Evolutionary conservation across 2,888 invertebrate genomes (phyloP), one percentile per base, ranked within the genome.

Genomic region (Acleris holmiana): DNA sequence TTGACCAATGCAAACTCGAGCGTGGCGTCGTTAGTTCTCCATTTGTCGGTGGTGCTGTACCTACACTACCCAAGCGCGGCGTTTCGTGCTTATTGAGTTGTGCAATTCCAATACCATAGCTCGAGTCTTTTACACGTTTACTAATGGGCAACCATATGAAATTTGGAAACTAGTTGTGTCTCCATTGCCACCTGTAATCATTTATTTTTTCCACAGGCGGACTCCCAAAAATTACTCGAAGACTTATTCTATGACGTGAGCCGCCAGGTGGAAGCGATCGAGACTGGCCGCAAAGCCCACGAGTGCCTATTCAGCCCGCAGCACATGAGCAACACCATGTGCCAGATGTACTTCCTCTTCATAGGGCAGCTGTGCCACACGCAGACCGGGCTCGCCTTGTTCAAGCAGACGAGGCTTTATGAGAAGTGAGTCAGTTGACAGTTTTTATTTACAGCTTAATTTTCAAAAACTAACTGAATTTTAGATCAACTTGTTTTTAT

Each of bases 321-420:
- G 73, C 96, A 97, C 82, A 95, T 98, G 94, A 94, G 95, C 73
- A 97, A 96, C 76, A 98, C 98, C 0, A 96, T 98, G 91, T 97
- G 98, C 82, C 98, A 98, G 85, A 96, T 97, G 93, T 99, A 99
- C 93, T 99, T 99, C 87, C 93, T 99, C 50, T 97, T 98, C 82
- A 95, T 99, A 68, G 99, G 99, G 0, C 96, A 97, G 73, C 93
- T 99, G 76, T 96, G 96, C 73, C 95, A 96, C 69, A 94, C 94
- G 7, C 93, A 94, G 59, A 92, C 93, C 51, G 97, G 97, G 2
- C 88, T 95, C 48, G 93, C 93, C 71, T 93, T 96, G 59, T 93
- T 99, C 54, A 96, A 96, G 69, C 95, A 94, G 75, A 94, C 96
- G 51, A 94, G 94, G 56, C 94, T 97, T 69, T 96, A 96, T 84